Percentiles rank a stretch among this genome's conserved stretches.
phyloP scores from a whole-genome alignment of 2,888 invertebrate species.

The Synanthedon vespiformis region DNA sequence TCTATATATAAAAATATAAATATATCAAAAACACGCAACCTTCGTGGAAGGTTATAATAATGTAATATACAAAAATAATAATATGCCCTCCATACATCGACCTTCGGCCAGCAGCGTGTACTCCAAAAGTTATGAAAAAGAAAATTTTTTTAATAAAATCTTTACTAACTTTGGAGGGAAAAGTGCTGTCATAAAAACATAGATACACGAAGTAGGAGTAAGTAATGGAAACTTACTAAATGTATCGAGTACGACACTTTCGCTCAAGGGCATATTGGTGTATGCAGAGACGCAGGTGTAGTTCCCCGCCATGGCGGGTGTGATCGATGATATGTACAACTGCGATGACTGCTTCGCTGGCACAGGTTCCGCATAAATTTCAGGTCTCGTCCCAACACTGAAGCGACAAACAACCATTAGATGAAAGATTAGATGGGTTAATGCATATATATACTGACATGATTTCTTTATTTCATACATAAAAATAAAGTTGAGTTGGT shows the following conservation, averaged over 20 bases:
- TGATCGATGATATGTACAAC: slow-evolving; percentile 80
- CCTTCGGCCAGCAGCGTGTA: no score
- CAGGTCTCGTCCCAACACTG: slow-evolving; percentile 62
- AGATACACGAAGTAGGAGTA: background rate
- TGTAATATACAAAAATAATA: no score
- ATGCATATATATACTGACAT: background rate
- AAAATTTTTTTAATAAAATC: slow-evolving; percentile 1
- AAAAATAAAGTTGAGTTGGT: no score
- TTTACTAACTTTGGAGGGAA: slow-evolving; percentile 2
- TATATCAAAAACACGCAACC: no score
- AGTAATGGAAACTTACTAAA: slow-evolving; percentile 47
- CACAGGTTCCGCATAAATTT: slow-evolving; percentile 77
- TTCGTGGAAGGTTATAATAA: no score
- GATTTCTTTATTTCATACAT: background rate
- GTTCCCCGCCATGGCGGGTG: slow-evolving; percentile 81
- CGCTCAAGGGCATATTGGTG: slow-evolving; percentile 75
- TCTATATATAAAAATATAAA: no score
- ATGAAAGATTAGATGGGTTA: background rate
- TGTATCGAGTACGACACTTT: slow-evolving; percentile 78
- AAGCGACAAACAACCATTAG: background rate
- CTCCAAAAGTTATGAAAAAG: background rate
- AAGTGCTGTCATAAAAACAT: background rate
- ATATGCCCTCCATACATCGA: no score
- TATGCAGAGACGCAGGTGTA: slow-evolving; percentile 88
- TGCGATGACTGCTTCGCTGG: slow-evolving; percentile 74